Evolutionary conservation across 2,888 invertebrate species (phyloP).

Genomic region (Thecocarcelia acutangulata): DNA sequence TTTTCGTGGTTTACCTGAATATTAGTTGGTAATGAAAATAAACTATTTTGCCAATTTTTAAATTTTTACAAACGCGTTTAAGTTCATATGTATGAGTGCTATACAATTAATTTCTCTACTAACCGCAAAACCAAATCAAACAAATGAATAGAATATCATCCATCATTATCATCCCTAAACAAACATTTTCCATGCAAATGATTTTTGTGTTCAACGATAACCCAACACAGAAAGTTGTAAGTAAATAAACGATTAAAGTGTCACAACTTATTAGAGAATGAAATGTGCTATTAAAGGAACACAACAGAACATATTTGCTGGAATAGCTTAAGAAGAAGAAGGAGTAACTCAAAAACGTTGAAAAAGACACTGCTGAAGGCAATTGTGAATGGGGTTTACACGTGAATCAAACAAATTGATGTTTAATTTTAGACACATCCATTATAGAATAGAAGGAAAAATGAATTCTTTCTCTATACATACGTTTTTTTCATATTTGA

Average conservation of each 20-base stretch:
- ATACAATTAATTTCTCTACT: constrained; percentile 43
- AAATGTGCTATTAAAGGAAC: constrained; percentile 53
- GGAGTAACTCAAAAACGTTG: constrained; percentile 6
- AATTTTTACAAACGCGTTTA: no score
- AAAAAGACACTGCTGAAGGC: constrained; percentile 42
- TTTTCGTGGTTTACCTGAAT: no score
- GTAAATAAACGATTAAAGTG: constrained; percentile 73
- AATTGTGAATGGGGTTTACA: constrained; percentile 38
- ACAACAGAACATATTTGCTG: constrained; percentile 7
- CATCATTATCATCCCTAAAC: constrained; percentile 46
- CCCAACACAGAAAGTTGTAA: constrained; percentile 43
- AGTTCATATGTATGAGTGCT: background rate
- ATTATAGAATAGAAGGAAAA: background rate
- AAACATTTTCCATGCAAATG: constrained; percentile 25
- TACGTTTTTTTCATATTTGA: constrained; percentile 19
- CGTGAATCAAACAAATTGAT: constrained; percentile 39
- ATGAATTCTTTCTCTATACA: constrained; percentile 4
- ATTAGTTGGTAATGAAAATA: no score
- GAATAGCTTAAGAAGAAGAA: background rate
- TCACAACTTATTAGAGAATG: constrained; percentile 70
- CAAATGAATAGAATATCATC: constrained; percentile 45
- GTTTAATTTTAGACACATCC: constrained; percentile 65
- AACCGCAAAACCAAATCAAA: constrained; percentile 69
- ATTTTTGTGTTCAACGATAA: constrained; percentile 19
- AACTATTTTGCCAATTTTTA: no score